Evolutionary conservation across 2,888 invertebrate genomes (phyloP).

Genomic region (Laspeyria flexula): DNA sequence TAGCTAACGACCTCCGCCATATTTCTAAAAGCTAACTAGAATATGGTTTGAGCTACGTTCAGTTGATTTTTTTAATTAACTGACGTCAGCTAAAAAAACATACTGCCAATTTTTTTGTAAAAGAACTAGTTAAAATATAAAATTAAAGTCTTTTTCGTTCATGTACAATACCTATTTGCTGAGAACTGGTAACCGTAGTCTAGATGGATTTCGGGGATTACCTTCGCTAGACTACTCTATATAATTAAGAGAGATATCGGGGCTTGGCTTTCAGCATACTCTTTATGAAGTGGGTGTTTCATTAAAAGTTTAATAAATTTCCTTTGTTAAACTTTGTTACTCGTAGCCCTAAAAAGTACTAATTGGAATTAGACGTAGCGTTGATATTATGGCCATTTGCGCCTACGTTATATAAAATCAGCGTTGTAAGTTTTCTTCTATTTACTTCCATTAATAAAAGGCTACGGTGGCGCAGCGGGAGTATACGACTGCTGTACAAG

Average conservation of each 20-base stretch:
- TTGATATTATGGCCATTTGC: neutral
- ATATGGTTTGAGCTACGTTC: neutral
- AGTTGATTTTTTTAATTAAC: neutral
- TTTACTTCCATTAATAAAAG: too few relatives aligned
- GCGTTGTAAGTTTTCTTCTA: too few relatives aligned
- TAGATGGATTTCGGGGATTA: slow-evolving; percentile 28
- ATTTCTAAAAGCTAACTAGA: slow-evolving; percentile 5
- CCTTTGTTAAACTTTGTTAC: neutral
- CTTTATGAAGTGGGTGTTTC: slow-evolving; percentile 13
- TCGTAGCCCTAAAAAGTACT: neutral
- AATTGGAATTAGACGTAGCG: neutral
- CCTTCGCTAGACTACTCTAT: slow-evolving; percentile 14
- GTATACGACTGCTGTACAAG: too few relatives aligned
- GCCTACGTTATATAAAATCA: too few relatives aligned
- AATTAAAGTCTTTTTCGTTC: too few relatives aligned
- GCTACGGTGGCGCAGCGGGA: too few relatives aligned
- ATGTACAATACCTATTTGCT: too few relatives aligned
- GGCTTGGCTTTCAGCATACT: slow-evolving; percentile 1
- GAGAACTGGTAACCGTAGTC: neutral
- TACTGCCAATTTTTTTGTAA: too few relatives aligned
- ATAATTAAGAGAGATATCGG: slow-evolving; percentile 21
- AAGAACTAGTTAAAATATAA: too few relatives aligned
- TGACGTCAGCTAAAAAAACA: too few relatives aligned
- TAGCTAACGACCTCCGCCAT: slow-evolving; percentile 4
- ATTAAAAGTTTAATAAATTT: slow-evolving; percentile 5